Percentiles rank a stretch among this genome's conserved stretches.
Conservation (phyloP, 2,888 invertebrate genomes). For the Phengaris alcon region DNA sequence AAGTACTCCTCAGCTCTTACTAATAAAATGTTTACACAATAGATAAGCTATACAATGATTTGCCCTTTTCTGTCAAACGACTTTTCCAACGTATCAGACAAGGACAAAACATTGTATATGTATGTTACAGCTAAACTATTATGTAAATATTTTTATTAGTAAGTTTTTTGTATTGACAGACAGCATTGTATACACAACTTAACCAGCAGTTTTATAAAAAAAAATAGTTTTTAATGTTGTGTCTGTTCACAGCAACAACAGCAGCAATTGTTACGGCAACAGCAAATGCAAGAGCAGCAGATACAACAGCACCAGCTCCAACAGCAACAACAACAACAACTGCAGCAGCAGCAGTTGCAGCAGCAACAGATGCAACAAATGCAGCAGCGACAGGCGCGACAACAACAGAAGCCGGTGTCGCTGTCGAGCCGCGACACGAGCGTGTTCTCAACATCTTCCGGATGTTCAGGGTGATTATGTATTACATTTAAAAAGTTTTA, state of each 20-base stretch:
- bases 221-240: not conserved
- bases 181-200: too few relatives aligned
- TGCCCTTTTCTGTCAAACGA: too few relatives aligned
- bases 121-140: too few relatives aligned
- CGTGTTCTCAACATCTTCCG: constrained; percentile 69
- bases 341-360: constrained; percentile 39
- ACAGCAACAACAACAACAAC: constrained; percentile 42
- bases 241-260: constrained; percentile 42
- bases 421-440: constrained; percentile 70
- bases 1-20: too few relatives aligned
- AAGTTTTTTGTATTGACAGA: too few relatives aligned
- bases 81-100: too few relatives aligned
- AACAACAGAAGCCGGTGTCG: constrained; percentile 50
- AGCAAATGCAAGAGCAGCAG: constrained; percentile 42
- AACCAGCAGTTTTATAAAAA: constrained; percentile 39
- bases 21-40: too few relatives aligned
- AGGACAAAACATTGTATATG: too few relatives aligned
- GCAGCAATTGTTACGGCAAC: constrained; percentile 41
- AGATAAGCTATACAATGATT: too few relatives aligned
- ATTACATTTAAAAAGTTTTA: not conserved
- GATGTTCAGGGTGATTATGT: constrained; percentile 64
- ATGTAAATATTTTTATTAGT: too few relatives aligned
- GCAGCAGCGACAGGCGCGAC: constrained; percentile 44
- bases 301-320: constrained; percentile 44
- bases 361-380: constrained; percentile 40